Conservation (phyloP, 2,113 vertebrate species). For the Bubo bubo region DNA sequence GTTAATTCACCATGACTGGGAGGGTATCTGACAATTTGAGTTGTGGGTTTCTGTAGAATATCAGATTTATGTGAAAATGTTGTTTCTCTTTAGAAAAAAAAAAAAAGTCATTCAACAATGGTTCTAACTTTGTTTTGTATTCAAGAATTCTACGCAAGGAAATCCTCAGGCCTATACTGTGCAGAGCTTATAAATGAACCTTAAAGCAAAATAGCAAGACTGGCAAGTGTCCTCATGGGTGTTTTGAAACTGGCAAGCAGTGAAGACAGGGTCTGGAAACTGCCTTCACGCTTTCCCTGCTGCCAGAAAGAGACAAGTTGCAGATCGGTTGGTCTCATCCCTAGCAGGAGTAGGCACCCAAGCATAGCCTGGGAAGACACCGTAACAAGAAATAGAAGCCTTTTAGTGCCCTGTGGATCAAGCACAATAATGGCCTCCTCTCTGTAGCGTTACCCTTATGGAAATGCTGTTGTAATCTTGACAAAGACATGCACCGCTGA, state of each 20-base stretch:
- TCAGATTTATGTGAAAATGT: neutral
- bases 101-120: neutral
- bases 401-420: neutral
- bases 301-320: neutral
- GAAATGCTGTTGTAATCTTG: neutral
- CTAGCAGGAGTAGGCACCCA: neutral
- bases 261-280: neutral
- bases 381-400: neutral
- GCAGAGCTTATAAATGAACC: neutral
- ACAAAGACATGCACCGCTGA: rapidly evolving
- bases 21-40: neutral
- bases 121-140: neutral
- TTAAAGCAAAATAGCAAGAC: neutral
- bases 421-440: neutral
- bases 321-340: neutral
- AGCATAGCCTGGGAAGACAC: neutral
- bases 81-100: neutral
- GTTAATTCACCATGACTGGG: neutral
- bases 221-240: neutral
- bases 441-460: neutral
- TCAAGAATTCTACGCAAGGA: neutral
- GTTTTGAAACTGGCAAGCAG: neutral
- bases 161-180: neutral
- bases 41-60: neutral
- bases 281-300: neutral